Base-by-base conservation (phyloP, 2,113 vertebrate species). In the Ptychochromis oligacanthus region DNA sequence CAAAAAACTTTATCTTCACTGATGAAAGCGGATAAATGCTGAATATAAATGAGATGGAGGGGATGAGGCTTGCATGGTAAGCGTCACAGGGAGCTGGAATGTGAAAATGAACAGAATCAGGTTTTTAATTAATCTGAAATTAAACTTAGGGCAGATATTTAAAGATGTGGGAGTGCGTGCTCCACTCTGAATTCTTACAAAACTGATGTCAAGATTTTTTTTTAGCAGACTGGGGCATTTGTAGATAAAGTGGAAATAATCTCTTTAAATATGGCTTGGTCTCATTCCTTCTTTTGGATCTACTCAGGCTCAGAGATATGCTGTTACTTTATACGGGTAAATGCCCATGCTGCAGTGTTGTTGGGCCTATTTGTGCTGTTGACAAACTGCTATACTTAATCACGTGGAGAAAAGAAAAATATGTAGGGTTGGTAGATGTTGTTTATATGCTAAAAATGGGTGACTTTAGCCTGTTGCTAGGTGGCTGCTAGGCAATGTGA, bases 1-100 rank as follows among this genome's bases (percentile, higher is more conserved):
- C 38, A 79, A 83, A 82, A 75, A 77, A 65, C 3, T 70, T 80
- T 79, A 61, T 83, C 58, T 81, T 20, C 60, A 15, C 36, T 43
- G 62, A 85, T 83, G 34, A 83, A 80, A 57, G 81, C 31, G 8
- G 79, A 84, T 79, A 85, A 81, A 80, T 2, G 7, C 28, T 83
- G 84, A 81, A 83, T 87, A 75, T 80, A 70, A 89, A 92, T 86
- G 78, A 87, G 83, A 34, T 28, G 6, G 56, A 55, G 20, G 60
- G 54, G 60, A 55, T 38, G 28, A 26, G 56, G 79, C 60, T 56
- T 46, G 84, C 74, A 81, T 75, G 60, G 31, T 56, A 75, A 84
- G 56, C 81, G 31, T 59, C 56, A n/a, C 11, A 6, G 36, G 56
- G 18, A 76, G 40, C 49, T 65, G n/a, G 72, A 52, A 77, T 72